Base-by-base conservation (phyloP, 2,113 vertebrate species). In the Nestor notabilis region DNA sequence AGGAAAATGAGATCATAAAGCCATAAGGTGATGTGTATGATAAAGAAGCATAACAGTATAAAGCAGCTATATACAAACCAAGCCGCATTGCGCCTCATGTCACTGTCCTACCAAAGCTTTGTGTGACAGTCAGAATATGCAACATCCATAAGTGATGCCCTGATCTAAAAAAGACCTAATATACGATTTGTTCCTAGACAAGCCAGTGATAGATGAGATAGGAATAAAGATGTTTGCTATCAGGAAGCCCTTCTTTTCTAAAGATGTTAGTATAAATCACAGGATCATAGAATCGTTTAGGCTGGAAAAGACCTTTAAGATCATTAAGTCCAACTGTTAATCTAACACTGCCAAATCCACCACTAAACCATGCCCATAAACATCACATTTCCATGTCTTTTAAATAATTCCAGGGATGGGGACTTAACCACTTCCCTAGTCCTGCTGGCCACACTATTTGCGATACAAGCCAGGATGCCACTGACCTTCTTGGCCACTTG, bases 371-470 rank as follows among this genome's bases (percentile, higher is more conserved):
- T n/a, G 14, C 10, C 2, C 1, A 9, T 17, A 66, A 55, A 9
- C 3, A 10, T 0, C 60, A 58, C 9, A 16, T 11, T 13, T 10
- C 16, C 21, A 17, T 2, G 1, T 21, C 33, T 41, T 89, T 56
- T 52, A 37, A 84, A 52, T 25, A 8, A 25, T 6, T 44, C 12
- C 13, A 44, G 15, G 31, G 3, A 28, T 17, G 18, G 8, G 31
- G 35, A 44, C 24, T 29, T 31, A 5, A 29, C 12, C 6, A 47
- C 27, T 16, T 46, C 27, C n/a, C 27, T 35, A 7, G 1, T 31
- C 16, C 41, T 56, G n/a, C 33, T 47, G 52, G 10, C 13, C 13
- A 17, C 17, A 10, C 44, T 27, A 1, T 41, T 49, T 10, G 23
- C 50, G 29, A 70, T 4, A 18, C 14, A 70, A 2, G 11, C 18